Evolutionary conservation across 2,113 vertebrate species (phyloP), one percentile per base, ranked within the genome.

Genomic region (Bubo bubo): DNA sequence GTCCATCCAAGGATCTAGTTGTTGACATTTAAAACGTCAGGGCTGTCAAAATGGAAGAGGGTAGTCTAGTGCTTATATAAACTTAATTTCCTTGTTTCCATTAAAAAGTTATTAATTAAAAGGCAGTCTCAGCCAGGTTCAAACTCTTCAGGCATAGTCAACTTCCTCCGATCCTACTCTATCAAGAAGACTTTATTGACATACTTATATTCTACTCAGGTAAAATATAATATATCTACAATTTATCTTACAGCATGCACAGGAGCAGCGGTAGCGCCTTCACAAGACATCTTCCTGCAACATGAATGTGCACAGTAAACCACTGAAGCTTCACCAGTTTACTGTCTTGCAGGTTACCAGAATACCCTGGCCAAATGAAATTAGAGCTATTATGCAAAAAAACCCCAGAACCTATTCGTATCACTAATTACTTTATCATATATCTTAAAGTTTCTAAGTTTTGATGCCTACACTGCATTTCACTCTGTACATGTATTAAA

Each of bases 71-170:
- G 84, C 80, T 95, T 73, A 84, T 8, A 83, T 37, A 71, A 95
- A 93, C 70, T 67, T 89, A n/a, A 91, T 91, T 85, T 96, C 84
- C 93, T 84, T 75, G 35, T 83, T 95, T 92, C 60, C 60, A 17
- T 87, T 88, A 89, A 81, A 56, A 91, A 74, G 73, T 71, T 92
- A 77, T 81, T 94, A 94, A 96, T 92, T 81, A 91, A 84, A 89
- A 92, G 63, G 45, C 52, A 91, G 83, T 72, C 70, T 92, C 77
- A 93, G 79, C 23, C 76, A 89, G 68, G 76, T 80, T 95, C 50
- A 77, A 88, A 87, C 64, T 62, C 79, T 47, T 96, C 83, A 84
- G 1, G 24, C 37, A 60, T 1, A 93, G 47, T 12, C 50, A 83
- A 62, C 77, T 85, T 96, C 80, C 80, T 86, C 91, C 71, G 50